phyloP scores from a whole-genome alignment of 2,888 invertebrate genomes.

The Platerodrilus igneus region DNA sequence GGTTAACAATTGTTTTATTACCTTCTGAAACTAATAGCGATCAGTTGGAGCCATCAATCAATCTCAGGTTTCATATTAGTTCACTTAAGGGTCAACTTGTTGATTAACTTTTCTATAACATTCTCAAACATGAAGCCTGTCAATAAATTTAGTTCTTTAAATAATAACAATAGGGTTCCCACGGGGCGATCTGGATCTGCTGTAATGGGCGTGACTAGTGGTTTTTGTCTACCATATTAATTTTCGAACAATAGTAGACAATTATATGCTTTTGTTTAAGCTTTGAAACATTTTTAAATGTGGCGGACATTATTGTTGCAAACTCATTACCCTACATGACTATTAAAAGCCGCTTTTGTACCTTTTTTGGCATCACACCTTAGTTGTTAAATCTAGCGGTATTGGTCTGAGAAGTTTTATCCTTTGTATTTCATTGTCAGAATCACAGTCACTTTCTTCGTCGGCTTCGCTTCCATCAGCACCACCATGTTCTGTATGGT shows the following conservation, averaged over 20 bases:
- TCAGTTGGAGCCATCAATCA: too few species aligned
- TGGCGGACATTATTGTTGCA: conserved; percentile 20
- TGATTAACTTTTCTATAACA: conserved; percentile 16
- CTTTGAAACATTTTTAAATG: conserved; percentile 18
- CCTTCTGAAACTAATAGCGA: too few species aligned
- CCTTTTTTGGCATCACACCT: conserved; percentile 53
- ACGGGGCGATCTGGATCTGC: conserved; percentile 26
- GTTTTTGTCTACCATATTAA: conserved; percentile 18
- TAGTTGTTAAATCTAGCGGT: conserved; percentile 65
- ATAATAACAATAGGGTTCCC: conserved; percentile 27
- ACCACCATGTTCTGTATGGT: conserved; percentile 28
- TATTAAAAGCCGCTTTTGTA: conserved; percentile 27
- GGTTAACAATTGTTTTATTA: too few species aligned
- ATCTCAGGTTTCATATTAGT: too few species aligned
- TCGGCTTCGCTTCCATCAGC: conserved; percentile 51
- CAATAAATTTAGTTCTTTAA: conserved; percentile 29
- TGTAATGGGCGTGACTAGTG: conserved; percentile 16
- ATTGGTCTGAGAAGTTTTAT: conserved; percentile 48
- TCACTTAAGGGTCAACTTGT: conserved; percentile 9
- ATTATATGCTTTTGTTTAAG: conserved; percentile 22
- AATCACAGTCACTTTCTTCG: conserved; percentile 52
- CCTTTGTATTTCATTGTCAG: conserved; percentile 45
- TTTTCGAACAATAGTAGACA: conserved; percentile 27
- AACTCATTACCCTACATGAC: conserved; percentile 24
- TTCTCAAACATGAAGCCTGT: conserved; percentile 19